phyloP scores from a whole-genome alignment of 2,113 vertebrate genomes.

The Dicerorhinus sumatrensis region DNA sequence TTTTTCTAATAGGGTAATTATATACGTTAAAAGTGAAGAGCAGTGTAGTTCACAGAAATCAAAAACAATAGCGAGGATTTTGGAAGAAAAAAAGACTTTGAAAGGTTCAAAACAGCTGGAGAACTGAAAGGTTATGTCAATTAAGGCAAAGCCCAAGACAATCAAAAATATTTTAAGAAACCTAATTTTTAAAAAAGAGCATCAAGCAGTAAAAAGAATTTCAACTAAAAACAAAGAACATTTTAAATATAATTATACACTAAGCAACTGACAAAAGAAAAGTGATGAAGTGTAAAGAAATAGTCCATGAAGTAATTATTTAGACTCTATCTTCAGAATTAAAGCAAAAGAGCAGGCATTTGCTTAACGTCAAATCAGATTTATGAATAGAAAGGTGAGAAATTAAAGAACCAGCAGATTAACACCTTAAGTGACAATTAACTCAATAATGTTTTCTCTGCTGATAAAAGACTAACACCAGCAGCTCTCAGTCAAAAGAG shows the following conservation, averaged over 20 bases:
- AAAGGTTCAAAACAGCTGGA: conserved; percentile 75
- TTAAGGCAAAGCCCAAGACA: conserved; percentile 76
- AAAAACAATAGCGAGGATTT: conserved; percentile 73
- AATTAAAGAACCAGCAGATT: conserved; percentile 77
- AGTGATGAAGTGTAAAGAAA: conserved; percentile 79
- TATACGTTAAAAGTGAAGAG: conserved; percentile 69
- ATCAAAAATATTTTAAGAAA: conserved; percentile 84
- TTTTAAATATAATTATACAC: conserved; percentile 85
- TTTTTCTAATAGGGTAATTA: conserved; percentile 68
- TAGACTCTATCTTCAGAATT: conserved; percentile 76
- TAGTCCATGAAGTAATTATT: conserved; percentile 80
- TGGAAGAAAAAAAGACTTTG: background rate
- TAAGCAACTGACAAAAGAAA: conserved; percentile 77
- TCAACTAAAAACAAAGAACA: conserved; percentile 82
- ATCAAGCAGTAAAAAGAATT: conserved; percentile 80
- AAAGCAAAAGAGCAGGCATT: conserved; percentile 75
- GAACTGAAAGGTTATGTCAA: conserved; percentile 81
- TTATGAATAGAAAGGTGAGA: conserved; percentile 61
- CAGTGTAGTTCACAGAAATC: conserved; percentile 53
- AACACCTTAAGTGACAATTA: conserved; percentile 80
- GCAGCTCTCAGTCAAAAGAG: conserved; percentile 70
- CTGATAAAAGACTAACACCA: conserved; percentile 12
- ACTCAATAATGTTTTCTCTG: conserved; percentile 74
- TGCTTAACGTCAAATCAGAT: conserved; percentile 68
- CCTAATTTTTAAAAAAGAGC: conserved; percentile 80